Percentiles rank a stretch among this genome's conserved stretches.
Conservation (phyloP, 2,888 invertebrate genomes). For the Protula sp. region DNA sequence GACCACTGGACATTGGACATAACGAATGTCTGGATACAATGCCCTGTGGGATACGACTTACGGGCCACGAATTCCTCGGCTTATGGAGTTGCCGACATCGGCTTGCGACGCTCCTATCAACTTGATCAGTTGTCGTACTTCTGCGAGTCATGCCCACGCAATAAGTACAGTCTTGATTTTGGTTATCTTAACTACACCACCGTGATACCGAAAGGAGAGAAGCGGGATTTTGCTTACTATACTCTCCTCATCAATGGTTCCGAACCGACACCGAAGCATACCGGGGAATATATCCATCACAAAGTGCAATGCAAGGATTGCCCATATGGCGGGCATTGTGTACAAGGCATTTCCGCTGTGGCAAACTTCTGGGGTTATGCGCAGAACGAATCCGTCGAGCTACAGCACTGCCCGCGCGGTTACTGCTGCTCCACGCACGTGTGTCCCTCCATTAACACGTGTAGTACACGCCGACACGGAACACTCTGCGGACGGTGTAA, state of each 20-base stretch:
- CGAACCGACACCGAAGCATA: slow-evolving; percentile 19
- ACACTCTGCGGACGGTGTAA: slow-evolving; percentile 22
- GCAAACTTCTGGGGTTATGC: slow-evolving; percentile 27
- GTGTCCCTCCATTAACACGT: slow-evolving; percentile 16
- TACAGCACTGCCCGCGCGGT: slow-evolving; percentile 26
- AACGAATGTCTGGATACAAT: slow-evolving; percentile 25
- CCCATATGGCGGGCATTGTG: slow-evolving; percentile 27
- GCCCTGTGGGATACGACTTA: slow-evolving; percentile 23
- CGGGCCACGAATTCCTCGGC: slow-evolving; percentile 25
- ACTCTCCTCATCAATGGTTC: slow-evolving; percentile 25
- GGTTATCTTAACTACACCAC: slow-evolving; percentile 27
- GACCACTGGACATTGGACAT: slow-evolving; percentile 25
- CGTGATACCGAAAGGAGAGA: no score
- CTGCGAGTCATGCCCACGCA: slow-evolving; percentile 25
- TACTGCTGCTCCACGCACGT: slow-evolving; percentile 23
- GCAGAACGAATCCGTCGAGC: slow-evolving; percentile 10
- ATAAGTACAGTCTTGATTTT: slow-evolving; percentile 26
- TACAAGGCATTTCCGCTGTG: slow-evolving; percentile 22
- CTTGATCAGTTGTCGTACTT: slow-evolving; percentile 26
- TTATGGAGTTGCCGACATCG: slow-evolving; percentile 18
- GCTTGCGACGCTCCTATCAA: slow-evolving; percentile 17
- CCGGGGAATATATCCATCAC: slow-evolving; percentile 23
- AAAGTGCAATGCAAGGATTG: slow-evolving; percentile 23
- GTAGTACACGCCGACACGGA: slow-evolving; percentile 14
- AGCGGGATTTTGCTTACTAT: slow-evolving; percentile 19